Conservation (phyloP, 2,113 vertebrate genomes). For the Podiceps cristatus region DNA sequence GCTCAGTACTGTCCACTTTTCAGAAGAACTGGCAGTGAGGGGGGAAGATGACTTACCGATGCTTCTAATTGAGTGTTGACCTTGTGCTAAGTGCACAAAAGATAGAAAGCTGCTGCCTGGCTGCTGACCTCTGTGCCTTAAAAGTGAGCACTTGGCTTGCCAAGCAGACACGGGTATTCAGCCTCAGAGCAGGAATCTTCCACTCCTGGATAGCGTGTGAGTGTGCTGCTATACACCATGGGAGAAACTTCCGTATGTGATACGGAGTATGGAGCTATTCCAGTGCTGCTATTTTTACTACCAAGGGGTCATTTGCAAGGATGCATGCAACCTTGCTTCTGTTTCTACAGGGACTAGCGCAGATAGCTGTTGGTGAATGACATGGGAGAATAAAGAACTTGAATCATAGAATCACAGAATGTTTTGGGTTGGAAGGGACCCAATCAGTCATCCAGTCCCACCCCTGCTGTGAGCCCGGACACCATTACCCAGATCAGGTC, state of each 20-base stretch:
- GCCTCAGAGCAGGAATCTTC: not conserved
- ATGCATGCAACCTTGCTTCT: not conserved
- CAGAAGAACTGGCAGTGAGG: not conserved
- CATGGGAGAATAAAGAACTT: conserved; percentile 14
- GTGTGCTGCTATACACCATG: rapidly evolving
- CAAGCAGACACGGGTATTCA: not conserved
- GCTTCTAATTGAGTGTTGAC: not conserved
- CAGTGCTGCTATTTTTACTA: not conserved
- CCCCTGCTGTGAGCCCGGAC: too few species aligned
- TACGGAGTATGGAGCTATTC: not conserved
- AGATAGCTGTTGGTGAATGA: not conserved
- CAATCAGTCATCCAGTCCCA: too few species aligned
- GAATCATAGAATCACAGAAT: too few species aligned
- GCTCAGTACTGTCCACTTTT: not conserved
- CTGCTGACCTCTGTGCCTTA: not conserved
- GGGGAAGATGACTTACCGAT: not conserved
- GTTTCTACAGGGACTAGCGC: not conserved
- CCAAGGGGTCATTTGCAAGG: not conserved
- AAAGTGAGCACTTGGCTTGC: not conserved
- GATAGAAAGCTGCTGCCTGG: not conserved
- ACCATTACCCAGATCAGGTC: too few species aligned
- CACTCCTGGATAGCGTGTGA: rapidly evolving
- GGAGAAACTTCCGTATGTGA: not conserved
- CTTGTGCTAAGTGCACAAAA: rapidly evolving
- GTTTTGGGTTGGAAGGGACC: too few species aligned